Evolutionary conservation across 92 coral and sea anemone species (phyloP), one percentile per base, ranked within the genome.

Genomic region (Bergia sp.): DNA sequence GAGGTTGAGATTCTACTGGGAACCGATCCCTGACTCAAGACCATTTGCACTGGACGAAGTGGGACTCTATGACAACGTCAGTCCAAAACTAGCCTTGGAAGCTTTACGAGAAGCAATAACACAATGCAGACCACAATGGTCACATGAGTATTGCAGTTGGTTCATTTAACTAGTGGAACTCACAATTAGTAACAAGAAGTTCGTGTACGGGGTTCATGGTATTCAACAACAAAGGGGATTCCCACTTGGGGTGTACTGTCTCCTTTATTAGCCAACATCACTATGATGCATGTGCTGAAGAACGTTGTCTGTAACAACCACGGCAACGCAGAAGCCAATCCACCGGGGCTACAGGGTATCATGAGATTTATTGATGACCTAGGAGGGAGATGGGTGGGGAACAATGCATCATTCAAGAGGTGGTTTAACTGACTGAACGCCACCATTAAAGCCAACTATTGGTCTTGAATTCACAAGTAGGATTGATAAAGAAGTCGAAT

Each of bases 51-150:
- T 78, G 6, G 75, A 38, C 43, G 8, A 37, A 37, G 75, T 82
- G 20, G 74, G 47, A 0, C 55, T 82, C 5, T 58, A 82, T 82
- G 86, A 82, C 86, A 82, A 38, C 86, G 36, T 58, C 16, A 82
- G 37, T 50, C 76, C 76, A 1, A 42, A 82, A 61, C 72, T 61
- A 39, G 75, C 37, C 39, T 11, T 82, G 50, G 38, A 23, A 20
- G 23, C 76, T 29, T 82, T 82, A n/a, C 61, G 77, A 9, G 80
- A 41, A 76, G 80, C 50, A 40, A 76, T 42, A 12, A 76, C 50
- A 40, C 53, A 76, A 76, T 76, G 80, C 57, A 76, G 50, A 41
- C 57, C 57, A 76, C 80, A 76, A 40, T 44, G 80, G 80, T 41
- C 80, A 76, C 50, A 41, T 9, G 37, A 8, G 18, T 75, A 75